phyloP scores from a whole-genome alignment of 2,888 invertebrate species.

The Acanthosoma haemorrhoidale region DNA sequence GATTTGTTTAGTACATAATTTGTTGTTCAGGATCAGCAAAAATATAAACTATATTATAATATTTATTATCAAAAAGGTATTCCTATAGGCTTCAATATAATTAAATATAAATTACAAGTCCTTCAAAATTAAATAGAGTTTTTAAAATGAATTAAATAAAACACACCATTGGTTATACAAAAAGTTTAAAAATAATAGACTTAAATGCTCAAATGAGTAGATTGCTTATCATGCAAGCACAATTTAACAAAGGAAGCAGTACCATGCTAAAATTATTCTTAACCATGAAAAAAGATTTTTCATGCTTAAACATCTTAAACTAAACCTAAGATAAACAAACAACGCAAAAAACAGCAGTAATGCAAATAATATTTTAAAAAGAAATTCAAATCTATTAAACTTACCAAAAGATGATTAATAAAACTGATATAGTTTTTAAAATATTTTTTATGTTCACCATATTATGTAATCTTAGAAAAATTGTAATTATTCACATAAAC shows the following conservation, averaged over 20 bases:
- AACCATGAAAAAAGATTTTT: neutral
- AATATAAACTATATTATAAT: no score
- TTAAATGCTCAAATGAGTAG: neutral
- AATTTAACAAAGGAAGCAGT: neutral
- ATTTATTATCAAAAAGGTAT: no score
- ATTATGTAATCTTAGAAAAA: no score
- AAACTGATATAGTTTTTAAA: neutral
- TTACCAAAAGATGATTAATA: constrained; percentile 28
- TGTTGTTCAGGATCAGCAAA: no score
- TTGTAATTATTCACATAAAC: no score
- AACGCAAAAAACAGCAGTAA: constrained; percentile 10
- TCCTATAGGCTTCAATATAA: neutral
- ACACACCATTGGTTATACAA: neutral
- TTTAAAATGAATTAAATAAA: neutral
- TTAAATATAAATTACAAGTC: neutral
- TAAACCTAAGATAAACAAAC: constrained; percentile 13
- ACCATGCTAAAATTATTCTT: neutral
- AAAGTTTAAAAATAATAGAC: neutral
- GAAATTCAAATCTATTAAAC: neutral
- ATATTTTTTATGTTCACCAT: neutral
- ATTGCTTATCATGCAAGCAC: neutral
- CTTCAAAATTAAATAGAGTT: no score
- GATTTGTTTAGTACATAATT: no score
- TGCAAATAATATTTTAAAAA: neutral
- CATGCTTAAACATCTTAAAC: neutral